Base-by-base conservation (phyloP, 2,113 vertebrate genomes). In the Phasianus colchicus region DNA sequence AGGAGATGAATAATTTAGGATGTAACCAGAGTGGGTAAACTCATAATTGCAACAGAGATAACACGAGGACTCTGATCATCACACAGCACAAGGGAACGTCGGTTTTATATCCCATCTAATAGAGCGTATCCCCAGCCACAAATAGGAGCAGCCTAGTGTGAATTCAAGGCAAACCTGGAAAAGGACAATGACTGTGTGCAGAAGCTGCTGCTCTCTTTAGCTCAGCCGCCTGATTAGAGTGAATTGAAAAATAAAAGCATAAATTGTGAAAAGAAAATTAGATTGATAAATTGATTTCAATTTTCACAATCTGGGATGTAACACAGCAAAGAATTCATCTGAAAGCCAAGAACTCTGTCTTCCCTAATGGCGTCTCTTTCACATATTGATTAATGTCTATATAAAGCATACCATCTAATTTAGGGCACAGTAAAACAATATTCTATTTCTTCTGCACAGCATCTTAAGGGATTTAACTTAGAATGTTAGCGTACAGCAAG, bases 61-160 rank as follows among this genome's bases (percentile, higher is more conserved):
- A 21, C n/a, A 6, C 0, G 25, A 47, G 21, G 52, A 34, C 64
- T 43, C 34, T 6, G 4, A 11, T 2, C 42, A 10, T 43, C 30
- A 70, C 19, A 0, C 0, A 34, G 71, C 54, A 7, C 0, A 1
- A 64, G 63, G 66, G 45, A 65, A 10, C 6, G 4, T 19, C 42
- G 1, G 45, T 3, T 47, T 60, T 13, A 34, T 1, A 9, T 12
- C 79, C 36, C 66, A 0, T 3, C 55, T 29, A 12, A 71, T 2
- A 10, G 58, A 42, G 58, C 0, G 2, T 70, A 30, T 57, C 60
- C 70, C 65, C 60, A 10, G 2, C 14, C 29, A 3, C 18, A 2
- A 22, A 7, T 21, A 15, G 16, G 1, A 14, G 0, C 36, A 7
- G 42, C 1, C 1, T 6, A 21, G 6, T 1, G 0, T 4, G 19